Evolutionary conservation across 2,888 invertebrate genomes (phyloP), one percentile per base, ranked within the genome.

Genomic region (Theretra japonica): DNA sequence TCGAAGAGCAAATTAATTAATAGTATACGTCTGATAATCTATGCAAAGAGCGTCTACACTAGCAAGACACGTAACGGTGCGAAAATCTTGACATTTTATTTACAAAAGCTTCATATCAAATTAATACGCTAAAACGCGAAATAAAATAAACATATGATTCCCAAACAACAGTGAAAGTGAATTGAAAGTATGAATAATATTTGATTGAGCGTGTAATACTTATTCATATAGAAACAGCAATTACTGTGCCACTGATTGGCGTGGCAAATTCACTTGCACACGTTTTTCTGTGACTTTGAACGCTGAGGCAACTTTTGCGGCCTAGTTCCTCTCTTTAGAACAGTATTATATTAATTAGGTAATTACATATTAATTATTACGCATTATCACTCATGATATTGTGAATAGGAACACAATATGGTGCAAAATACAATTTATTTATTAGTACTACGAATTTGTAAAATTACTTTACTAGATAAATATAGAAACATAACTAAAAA

Each of bases 181-280:
- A 59, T 75, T 68, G 75, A 80, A 79, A 79, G 79, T 75, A 73
- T 73, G 70, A 71, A 75, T 57, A 76, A 78, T 78, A 58, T 58
- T 57, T 71, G 75, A 78, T 73, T 73, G 58, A 33, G n/a, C 15
- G n/a, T n/a, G 48, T 73, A 74, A 76, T 72, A 70, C 73, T 73
- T 74, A 53, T 53, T 17, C 53, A 53, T 53, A 53, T 48, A 48
- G 23, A 48, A 48, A n/a, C 41, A 48, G 19, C 41, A 65, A 58
- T 58, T 58, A 48, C 6, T 17, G 65, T 65, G 23, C 0, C 5
- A 17, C 6, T n/a, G n/a, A 62, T 62, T 48, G 21, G 48, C 48
- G 41, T 23, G 17, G 7, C 48, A 23, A 17, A 65, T 65, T 23
- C 23, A 23, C 1, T 60, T 23, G 23, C 33, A 48, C 65, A 65